A percentile compares a stretch with the other conserved stretches of the same genome.
Conservation (phyloP, 1,140 invertebrate genomes). For the Myzus persicae region DNA sequence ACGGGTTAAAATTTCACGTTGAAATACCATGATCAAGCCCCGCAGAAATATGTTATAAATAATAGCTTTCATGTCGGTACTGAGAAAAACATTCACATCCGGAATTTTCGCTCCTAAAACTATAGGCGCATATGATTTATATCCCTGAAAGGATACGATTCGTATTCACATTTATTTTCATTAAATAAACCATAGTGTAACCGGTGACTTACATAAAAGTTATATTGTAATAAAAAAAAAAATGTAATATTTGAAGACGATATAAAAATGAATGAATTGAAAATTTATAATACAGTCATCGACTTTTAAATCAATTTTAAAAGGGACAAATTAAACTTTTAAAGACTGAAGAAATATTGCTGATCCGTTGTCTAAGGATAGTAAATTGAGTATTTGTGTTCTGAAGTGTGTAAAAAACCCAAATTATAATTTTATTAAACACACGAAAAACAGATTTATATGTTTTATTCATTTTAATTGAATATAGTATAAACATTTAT, state of each 20-base stretch:
- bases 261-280: neutral
- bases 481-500: too few relatives aligned
- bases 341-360: neutral
- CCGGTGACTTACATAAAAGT: neutral
- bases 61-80: neutral
- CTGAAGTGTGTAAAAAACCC: neutral
- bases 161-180: neutral
- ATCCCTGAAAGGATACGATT: neutral
- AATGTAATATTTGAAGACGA: neutral
- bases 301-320: neutral
- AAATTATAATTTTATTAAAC: neutral
- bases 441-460: neutral
- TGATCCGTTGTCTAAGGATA: neutral
- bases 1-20: neutral
- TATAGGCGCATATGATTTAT: neutral
- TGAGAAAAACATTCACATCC: neutral
- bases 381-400: neutral
- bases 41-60: neutral
- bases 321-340: neutral
- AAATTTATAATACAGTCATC: neutral
- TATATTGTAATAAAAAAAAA: neutral
- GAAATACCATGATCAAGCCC: neutral
- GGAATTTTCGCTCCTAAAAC: neutral
- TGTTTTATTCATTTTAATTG: neutral
- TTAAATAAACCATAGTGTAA: neutral